phyloP scores from a whole-genome alignment of 2,113 vertebrate species.

The Solea solea region DNA sequence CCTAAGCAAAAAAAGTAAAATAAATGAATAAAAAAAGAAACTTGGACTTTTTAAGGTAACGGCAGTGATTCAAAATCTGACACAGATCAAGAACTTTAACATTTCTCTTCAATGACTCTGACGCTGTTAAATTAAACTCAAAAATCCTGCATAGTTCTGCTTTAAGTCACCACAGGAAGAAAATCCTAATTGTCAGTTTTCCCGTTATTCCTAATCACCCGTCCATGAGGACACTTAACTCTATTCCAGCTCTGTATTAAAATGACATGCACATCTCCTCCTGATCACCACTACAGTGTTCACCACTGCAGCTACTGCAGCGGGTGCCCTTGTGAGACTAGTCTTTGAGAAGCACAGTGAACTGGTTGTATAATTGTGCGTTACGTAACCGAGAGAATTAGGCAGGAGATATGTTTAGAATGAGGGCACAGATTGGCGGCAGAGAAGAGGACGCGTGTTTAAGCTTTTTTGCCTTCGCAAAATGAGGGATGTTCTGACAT shows the following conservation, averaged over 20 bases:
- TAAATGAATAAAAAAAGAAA: too few relatives aligned
- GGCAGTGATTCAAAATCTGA: too few relatives aligned
- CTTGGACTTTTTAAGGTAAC: too few relatives aligned
- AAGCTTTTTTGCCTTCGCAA: slow-evolving; percentile 41
- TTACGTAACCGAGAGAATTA: slow-evolving; percentile 75
- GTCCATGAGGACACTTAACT: slow-evolving; percentile 61
- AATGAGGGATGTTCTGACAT: slow-evolving; percentile 23
- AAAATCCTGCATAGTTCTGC: too few relatives aligned
- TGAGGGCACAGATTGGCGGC: slow-evolving; percentile 64
- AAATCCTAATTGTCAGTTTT: slow-evolving; percentile 74
- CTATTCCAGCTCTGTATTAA: slow-evolving; percentile 60
- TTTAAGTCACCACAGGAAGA: slow-evolving; percentile 57
- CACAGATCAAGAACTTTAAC: too few relatives aligned
- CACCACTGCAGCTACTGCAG: slow-evolving; percentile 42
- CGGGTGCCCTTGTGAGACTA: slow-evolving; percentile 62
- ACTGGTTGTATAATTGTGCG: slow-evolving; percentile 77
- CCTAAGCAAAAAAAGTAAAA: too few relatives aligned
- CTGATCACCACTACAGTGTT: slow-evolving; percentile 34
- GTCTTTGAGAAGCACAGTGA: slow-evolving; percentile 64
- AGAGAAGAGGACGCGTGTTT: slow-evolving; percentile 52
- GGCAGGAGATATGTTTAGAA: slow-evolving; percentile 72
- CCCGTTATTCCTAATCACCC: slow-evolving; percentile 63
- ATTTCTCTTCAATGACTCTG: slow-evolving; percentile 37
- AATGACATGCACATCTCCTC: slow-evolving; percentile 55
- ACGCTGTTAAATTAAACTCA: too few relatives aligned